Evolutionary conservation across 2,888 invertebrate genomes (phyloP).

Genomic region (Pimpla rufipes): DNA sequence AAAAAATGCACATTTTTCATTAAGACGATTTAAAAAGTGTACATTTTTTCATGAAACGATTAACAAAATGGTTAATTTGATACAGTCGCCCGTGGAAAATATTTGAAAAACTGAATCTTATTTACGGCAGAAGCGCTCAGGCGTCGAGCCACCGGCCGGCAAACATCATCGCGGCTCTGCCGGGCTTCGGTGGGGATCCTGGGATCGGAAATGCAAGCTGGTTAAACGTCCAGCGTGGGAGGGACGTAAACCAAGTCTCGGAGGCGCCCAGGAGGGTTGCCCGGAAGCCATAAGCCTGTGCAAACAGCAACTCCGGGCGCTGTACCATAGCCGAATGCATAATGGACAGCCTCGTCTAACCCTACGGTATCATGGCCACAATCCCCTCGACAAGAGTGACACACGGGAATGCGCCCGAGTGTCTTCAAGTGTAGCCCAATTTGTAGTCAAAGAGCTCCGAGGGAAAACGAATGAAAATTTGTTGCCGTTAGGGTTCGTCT

Average conservation of each 20-base stretch:
- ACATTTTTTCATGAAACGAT: too few species aligned
- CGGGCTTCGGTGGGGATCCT: neutral
- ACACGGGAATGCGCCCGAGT: neutral
- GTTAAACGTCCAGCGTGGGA: slow-evolving; percentile 36
- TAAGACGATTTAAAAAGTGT: too few species aligned
- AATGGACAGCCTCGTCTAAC: slow-evolving; percentile 4
- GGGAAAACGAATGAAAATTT: slow-evolving; percentile 14
- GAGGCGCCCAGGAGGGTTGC: neutral
- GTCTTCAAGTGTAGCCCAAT: neutral
- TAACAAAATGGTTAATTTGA: neutral
- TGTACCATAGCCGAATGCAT: slow-evolving; percentile 16
- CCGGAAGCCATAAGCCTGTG: slow-evolving; percentile 34
- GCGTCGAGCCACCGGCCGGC: neutral
- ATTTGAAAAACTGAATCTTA: neutral
- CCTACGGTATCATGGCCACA: neutral
- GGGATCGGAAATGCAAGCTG: slow-evolving; percentile 32
- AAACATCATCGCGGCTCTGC: slow-evolving; percentile 15
- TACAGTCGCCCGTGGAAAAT: neutral
- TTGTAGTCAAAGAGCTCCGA: neutral
- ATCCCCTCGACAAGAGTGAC: neutral
- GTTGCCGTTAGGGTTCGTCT: neutral
- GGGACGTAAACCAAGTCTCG: slow-evolving; percentile 15
- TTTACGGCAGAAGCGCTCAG: neutral
- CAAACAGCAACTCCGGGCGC: slow-evolving; percentile 26
- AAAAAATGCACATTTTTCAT: too few species aligned